Percentiles rank a stretch among this genome's conserved stretches.
Conservation (phyloP, 2,113 vertebrate species). For the western clawed frog (Xenopus tropicalis) region DNA sequence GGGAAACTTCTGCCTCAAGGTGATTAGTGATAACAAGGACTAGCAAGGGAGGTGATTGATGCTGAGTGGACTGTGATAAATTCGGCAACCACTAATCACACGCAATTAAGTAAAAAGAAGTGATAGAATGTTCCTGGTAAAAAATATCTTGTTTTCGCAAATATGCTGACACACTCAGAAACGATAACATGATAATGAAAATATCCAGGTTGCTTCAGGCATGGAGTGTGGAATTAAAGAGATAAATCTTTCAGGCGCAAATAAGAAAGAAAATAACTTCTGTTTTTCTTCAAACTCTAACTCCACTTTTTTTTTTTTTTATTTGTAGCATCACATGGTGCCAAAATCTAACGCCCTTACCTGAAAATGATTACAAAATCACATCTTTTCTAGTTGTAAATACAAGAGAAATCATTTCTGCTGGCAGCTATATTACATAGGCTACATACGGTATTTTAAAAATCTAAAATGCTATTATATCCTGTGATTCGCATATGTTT, state of each 20-base stretch:
- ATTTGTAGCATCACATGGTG: background rate
- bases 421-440: too few relatives aligned
- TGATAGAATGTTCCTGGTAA: slow-evolving; percentile 31
- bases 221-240: slow-evolving; percentile 19
- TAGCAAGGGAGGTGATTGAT: slow-evolving; percentile 28
- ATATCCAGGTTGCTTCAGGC: slow-evolving; percentile 43
- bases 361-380: background rate
- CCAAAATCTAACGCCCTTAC: background rate
- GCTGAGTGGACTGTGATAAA: slow-evolving; percentile 20
- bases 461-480: too few relatives aligned
- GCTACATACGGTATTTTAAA: too few relatives aligned
- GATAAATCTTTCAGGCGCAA: slow-evolving; percentile 37
- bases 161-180: slow-evolving; percentile 42
- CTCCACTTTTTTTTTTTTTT: slow-evolving; percentile 3
- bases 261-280: slow-evolving; percentile 38
- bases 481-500: too few relatives aligned
- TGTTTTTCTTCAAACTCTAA: slow-evolving; percentile 24
- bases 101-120: slow-evolving; percentile 53
- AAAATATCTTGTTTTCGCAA: slow-evolving; percentile 24
- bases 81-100: slow-evolving; percentile 54
- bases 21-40: slow-evolving; percentile 27
- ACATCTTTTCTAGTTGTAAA: too few relatives aligned
- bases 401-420: too few relatives aligned
- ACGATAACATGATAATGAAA: slow-evolving; percentile 46
- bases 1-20: slow-evolving; percentile 1